Evolutionary conservation across 2,888 invertebrate genomes (phyloP).

Genomic region (Agrochola lychnidis): DNA sequence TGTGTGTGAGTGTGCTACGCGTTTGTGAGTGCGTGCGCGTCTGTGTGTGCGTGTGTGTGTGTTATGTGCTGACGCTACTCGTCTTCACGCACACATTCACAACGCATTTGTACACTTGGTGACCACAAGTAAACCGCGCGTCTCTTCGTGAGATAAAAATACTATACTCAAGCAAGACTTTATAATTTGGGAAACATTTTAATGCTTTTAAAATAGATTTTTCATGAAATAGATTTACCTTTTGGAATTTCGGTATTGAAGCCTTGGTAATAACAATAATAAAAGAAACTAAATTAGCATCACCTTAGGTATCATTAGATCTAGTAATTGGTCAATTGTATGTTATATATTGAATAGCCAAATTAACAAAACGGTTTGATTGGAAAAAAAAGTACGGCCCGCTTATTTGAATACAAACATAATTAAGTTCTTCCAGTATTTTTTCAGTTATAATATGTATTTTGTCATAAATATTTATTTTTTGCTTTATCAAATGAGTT

Average conservation of each 20-base stretch:
- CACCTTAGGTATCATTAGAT: slow-evolving; percentile 4
- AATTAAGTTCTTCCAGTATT: background rate
- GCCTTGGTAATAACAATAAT: background rate
- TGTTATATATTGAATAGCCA: background rate
- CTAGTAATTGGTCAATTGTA: slow-evolving; percentile 24
- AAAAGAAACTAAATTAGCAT: background rate
- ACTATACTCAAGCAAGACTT: background rate
- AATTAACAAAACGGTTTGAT: slow-evolving; percentile 9
- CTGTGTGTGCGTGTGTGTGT: no score
- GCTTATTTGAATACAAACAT: background rate
- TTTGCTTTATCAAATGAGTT: slow-evolving; percentile 4
- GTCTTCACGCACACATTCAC: no score
- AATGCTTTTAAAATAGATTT: background rate
- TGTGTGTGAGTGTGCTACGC: no score
- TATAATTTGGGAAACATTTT: background rate
- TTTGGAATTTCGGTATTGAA: background rate
- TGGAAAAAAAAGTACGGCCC: background rate
- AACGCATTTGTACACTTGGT: no score
- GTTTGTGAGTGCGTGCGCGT: no score
- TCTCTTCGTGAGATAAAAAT: no score
- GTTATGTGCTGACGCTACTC: no score
- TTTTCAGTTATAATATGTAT: slow-evolving; percentile 7
- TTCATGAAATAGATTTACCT: background rate
- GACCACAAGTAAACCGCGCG: no score
- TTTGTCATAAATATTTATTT: background rate